Conservation (phyloP, 1,140 invertebrate species). For the Heliconius eleuchia region DNA sequence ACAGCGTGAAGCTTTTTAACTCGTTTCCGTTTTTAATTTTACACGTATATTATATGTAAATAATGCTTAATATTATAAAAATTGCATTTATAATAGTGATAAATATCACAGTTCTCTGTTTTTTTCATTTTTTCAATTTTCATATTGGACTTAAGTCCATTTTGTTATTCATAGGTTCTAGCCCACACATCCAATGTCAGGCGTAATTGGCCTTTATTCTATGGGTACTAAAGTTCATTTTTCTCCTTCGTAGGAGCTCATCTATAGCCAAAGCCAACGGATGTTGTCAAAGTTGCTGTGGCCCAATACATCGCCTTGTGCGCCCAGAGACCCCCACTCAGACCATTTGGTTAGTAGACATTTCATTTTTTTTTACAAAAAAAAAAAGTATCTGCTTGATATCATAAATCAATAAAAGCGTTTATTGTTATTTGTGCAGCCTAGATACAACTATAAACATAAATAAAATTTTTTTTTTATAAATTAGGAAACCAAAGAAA, state of each 20-base stretch:
- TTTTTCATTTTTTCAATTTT: not conserved
- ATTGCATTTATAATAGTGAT: not conserved
- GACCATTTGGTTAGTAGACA: conserved; percentile 80
- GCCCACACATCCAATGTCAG: conserved; percentile 38
- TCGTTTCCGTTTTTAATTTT: not conserved
- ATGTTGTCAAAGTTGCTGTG: conserved; percentile 81
- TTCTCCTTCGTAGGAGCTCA: conserved; percentile 80
- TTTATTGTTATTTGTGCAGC: not conserved
- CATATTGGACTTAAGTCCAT: not conserved
- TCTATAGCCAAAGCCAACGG: conserved; percentile 81
- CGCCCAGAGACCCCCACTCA: conserved; percentile 77
- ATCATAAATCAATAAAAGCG: not conserved
- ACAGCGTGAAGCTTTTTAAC: not conserved
- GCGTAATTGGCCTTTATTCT: conserved; percentile 61
- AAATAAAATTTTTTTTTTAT: not conserved
- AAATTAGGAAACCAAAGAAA: not conserved
- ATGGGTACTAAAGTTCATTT: conserved; percentile 71
- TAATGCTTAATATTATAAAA: not conserved
- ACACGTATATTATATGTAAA: not conserved
- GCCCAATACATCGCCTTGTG: conserved; percentile 77
- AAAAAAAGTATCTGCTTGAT: not conserved
- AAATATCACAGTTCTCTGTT: not conserved
- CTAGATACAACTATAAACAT: not conserved
- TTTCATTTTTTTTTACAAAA: conserved; percentile 60
- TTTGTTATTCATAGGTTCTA: conserved; percentile 10